Conservation (phyloP, 1,140 invertebrate genomes). For the Saccostrea echinata region DNA sequence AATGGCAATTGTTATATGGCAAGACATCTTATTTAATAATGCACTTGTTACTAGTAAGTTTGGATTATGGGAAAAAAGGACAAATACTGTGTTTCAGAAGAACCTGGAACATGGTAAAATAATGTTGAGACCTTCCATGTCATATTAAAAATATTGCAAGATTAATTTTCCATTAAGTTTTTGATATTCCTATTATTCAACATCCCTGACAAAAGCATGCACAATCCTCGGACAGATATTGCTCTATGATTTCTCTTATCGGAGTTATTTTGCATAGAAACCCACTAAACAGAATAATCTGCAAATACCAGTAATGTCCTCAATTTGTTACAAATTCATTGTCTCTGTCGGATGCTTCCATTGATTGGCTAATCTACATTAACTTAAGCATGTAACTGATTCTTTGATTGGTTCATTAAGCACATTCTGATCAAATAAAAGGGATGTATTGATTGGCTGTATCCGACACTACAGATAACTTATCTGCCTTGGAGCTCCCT, state of each 20-base stretch:
- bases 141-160: too few relatives aligned
- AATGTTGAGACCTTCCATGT: too few relatives aligned
- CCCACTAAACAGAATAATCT: background rate
- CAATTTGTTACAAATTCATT: conserved; percentile 18
- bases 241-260: background rate
- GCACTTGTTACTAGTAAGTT: too few relatives aligned
- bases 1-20: too few relatives aligned
- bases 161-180: too few relatives aligned
- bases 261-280: background rate
- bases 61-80: too few relatives aligned
- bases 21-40: too few relatives aligned
- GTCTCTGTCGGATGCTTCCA: background rate
- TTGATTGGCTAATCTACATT: conserved; percentile 37
- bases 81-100: too few relatives aligned
- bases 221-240: background rate
- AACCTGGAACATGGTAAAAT: too few relatives aligned
- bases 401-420: conserved; percentile 39
- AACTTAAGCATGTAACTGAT: conserved; percentile 39
- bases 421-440: conserved; percentile 34
- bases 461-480: background rate
- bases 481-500: background rate
- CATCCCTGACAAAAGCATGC: background rate
- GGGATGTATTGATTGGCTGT: conserved; percentile 29
- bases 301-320: background rate
- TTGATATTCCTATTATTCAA: too few relatives aligned